Percentiles rank a stretch among this genome's conserved stretches.
These are phyloP conservation scores for Epizoanthus illoricatus DNA, from an alignment of 92 coral and sea anemone genomes.

Conservation along the genomic window DNA sequence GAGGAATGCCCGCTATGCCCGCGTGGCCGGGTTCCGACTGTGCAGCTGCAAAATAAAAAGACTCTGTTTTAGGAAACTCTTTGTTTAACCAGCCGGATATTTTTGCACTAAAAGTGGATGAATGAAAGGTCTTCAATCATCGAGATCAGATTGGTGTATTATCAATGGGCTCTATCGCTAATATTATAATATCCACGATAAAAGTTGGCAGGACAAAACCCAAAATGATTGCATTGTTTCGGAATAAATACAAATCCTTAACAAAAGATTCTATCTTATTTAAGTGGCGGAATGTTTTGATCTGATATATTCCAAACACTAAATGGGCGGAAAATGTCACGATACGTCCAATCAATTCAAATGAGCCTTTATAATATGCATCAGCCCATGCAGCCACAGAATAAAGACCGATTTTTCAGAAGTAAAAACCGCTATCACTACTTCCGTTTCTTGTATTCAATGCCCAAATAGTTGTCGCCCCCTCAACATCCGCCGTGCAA, in stretches of 20 bases:
- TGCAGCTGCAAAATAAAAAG: neutral
- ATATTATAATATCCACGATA: neutral
- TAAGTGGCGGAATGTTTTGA: slow-evolving; percentile 17
- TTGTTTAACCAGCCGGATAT: slow-evolving; percentile 1
- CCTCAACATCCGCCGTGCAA: neutral
- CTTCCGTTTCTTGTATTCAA: neutral
- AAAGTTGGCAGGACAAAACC: slow-evolving; percentile 5
- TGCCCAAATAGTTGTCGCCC: neutral
- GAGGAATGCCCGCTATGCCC: slow-evolving; percentile 70
- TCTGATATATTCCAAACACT: slow-evolving; percentile 13
- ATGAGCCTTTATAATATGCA: neutral
- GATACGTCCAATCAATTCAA: neutral
- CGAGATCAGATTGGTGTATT: neutral
- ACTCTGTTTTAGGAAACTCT: neutral
- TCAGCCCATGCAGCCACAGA: neutral
- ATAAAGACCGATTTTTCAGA: neutral
- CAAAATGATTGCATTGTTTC: neutral
- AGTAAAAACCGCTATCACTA: neutral
- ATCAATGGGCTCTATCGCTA: neutral
- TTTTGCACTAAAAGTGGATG: neutral
- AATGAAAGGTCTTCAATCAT: neutral
- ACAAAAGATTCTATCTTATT: neutral
- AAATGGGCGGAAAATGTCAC: neutral
- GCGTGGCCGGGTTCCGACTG: slow-evolving; percentile 44
- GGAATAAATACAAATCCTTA: neutral